Percentiles rank a stretch among this genome's conserved stretches.
phyloP scores from a whole-genome alignment of 2,888 invertebrate genomes.

The Noctua janthe region DNA sequence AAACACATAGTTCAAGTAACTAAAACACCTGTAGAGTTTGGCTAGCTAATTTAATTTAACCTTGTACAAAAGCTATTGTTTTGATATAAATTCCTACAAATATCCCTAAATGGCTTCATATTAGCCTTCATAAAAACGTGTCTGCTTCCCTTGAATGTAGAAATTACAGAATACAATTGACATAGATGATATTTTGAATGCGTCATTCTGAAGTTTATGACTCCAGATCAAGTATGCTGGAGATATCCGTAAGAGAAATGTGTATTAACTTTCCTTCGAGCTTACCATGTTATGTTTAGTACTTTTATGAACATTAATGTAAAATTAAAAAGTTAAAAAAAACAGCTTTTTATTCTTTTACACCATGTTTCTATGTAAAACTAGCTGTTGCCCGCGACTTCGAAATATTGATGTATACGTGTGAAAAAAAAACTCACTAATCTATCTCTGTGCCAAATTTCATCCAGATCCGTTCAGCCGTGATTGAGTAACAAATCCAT shows the following conservation, averaged over 20 bases:
- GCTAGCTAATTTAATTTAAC: neutral
- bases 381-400: neutral
- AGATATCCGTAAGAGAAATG: conserved; percentile 26
- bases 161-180: conserved; percentile 3
- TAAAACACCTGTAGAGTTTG: neutral
- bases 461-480: neutral
- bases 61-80: neutral
- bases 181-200: neutral
- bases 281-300: conserved; percentile 67
- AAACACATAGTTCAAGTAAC: neutral
- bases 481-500: neutral
- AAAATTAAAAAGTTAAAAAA: conserved; percentile 69
- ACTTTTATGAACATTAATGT: conserved; percentile 57
- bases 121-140: neutral
- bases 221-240: neutral
- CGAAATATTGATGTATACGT: neutral
- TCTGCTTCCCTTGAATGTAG: neutral
- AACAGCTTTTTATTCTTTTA: conserved; percentile 37
- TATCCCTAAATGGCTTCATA: neutral
- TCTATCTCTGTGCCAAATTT: neutral
- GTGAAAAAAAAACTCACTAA: neutral
- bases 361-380: neutral
- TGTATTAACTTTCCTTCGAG: conserved; percentile 79
- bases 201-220: conserved; percentile 16
- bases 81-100: neutral